Conservation (phyloP, 2,888 invertebrate genomes). For the Drosophila nigritarsus region DNA sequence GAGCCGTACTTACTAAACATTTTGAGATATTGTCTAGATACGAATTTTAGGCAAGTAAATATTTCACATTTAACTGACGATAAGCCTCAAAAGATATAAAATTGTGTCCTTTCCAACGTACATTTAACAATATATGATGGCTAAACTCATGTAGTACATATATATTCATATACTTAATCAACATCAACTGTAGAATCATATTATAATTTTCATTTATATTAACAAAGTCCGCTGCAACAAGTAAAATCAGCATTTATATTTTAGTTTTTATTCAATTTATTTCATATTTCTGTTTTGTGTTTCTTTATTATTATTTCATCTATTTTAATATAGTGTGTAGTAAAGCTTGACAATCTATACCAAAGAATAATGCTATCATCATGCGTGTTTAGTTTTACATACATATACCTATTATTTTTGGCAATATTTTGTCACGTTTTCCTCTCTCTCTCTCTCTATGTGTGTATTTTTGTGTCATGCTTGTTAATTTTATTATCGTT, state of each 20-base stretch:
- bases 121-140: not conserved
- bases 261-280: slow-evolving; percentile 74
- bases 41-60: not conserved
- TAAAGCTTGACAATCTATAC: slow-evolving; percentile 80
- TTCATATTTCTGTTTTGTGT: slow-evolving; percentile 68
- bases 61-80: not conserved
- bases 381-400: slow-evolving; percentile 50
- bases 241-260: slow-evolving; percentile 17
- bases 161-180: not conserved
- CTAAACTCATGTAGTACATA: not conserved
- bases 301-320: slow-evolving; percentile 62
- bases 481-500: slow-evolving; percentile 4
- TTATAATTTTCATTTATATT: not conserved
- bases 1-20: not conserved
- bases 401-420: slow-evolving; percentile 33
- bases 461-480: slow-evolving; percentile 30
- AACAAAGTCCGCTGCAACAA: not conserved
- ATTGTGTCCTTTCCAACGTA: not conserved
- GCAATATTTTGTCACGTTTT: slow-evolving; percentile 37
- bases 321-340: slow-evolving; percentile 74
- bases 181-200: not conserved
- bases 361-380: slow-evolving; percentile 71
- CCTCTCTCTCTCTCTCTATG: slow-evolving; percentile 24
- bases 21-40: not conserved
- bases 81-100: not conserved